Evolutionary conservation across 92 coral and sea anemone genomes (phyloP), one percentile per base, ranked within the genome.

Genomic region (Parazoanthus atlanticus): DNA sequence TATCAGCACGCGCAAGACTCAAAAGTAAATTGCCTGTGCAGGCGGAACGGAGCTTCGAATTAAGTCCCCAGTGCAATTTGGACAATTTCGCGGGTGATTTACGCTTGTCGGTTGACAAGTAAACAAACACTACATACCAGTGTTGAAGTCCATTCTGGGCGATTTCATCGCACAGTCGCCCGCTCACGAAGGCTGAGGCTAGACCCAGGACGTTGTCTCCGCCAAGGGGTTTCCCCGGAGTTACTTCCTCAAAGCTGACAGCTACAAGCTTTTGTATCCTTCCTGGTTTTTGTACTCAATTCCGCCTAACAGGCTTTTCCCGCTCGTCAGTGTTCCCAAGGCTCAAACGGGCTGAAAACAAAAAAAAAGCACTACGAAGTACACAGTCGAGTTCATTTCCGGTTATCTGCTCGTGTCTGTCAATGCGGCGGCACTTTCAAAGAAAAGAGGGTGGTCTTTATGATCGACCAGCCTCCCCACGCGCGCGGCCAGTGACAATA

Each of bases 301-400:
- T 70, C 87, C 78, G 77, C 29, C 28, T 26, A 43, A 43, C 78
- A 70, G 64, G 32, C 41, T 10, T 84, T 46, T 21, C 17, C 74
- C 65, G 76, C 65, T 38, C 65, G 43, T n/a, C 66, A 17, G 13
- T 84, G 46, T 67, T 69, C 87, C 87, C 65, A 46, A 78, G 87
- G 87, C 69, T 49, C 31, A 64, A 84, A 69, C 74, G 74, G 78
- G 33, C 28, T 46, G 67, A 70, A 84, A 84, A 84, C 87, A 71
- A 84, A 78, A 84, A 84, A 70, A 84, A 69, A 84, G 38, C 86
- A 43, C 78, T 25, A 71, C 86, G 52, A 83, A 70, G 67, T 67
- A 84, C 74, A 84, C 15, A 88, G 91, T 88, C 76, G 65, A 82
- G 67, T 91, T 90, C 98, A 95, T 95, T 93, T 95, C 98, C 98